These are phyloP conservation scores for Caprella mutica DNA, from an alignment of 2,888 invertebrate species.

Conservation along the genomic window DNA sequence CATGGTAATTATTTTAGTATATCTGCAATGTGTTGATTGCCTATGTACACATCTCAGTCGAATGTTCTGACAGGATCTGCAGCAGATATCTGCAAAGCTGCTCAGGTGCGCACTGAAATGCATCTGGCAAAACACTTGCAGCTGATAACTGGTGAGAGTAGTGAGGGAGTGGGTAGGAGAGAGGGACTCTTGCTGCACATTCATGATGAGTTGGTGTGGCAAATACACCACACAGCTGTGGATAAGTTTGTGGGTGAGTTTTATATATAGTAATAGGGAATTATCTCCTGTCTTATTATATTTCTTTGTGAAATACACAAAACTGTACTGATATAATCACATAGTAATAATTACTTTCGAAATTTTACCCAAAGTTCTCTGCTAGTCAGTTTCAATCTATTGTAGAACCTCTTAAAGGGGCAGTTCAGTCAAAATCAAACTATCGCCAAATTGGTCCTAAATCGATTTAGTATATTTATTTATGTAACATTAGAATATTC, in stretches of 20 bases:
- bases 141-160: not conserved
- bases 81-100: constrained; percentile 27
- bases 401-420: too few species aligned
- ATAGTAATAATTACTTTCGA: too few species aligned
- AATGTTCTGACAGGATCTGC: constrained; percentile 17
- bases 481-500: too few species aligned
- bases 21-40: not conserved
- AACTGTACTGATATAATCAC: too few species aligned
- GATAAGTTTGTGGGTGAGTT: constrained; percentile 8
- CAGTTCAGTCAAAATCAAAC: too few species aligned
- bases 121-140: constrained; percentile 7
- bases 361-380: too few species aligned
- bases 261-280: not conserved
- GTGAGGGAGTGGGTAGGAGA: not conserved
- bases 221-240: constrained; percentile 3
- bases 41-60: not conserved
- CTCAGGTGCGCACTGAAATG: constrained; percentile 17
- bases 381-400: too few species aligned
- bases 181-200: constrained; percentile 21
- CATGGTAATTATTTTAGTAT: too few species aligned
- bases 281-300: too few species aligned
- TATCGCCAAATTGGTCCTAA: too few species aligned
- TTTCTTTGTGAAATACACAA: too few species aligned
- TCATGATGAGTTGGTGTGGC: constrained; percentile 31
- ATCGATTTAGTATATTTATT: too few species aligned